phyloP scores from a whole-genome alignment of 92 coral and sea anemone genomes.

The Muricea muricata region DNA sequence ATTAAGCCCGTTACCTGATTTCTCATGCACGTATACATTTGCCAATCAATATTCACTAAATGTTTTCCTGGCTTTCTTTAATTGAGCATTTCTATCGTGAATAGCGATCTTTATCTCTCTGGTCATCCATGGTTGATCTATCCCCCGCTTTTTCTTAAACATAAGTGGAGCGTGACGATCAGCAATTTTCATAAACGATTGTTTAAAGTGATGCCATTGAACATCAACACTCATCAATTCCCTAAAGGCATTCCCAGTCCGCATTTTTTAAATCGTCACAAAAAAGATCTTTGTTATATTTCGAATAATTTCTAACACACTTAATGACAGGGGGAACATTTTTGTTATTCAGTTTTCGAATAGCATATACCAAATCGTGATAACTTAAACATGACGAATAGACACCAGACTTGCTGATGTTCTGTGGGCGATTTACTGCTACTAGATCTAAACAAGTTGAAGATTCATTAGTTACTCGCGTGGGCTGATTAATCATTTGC shows the following conservation, averaged over 20 bases:
- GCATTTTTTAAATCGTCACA: constrained; percentile 38
- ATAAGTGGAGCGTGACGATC: constrained; percentile 49
- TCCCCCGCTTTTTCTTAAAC: constrained; percentile 38
- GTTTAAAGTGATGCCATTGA: constrained; percentile 50
- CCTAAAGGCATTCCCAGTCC: background rate
- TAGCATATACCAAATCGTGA: too few relatives aligned
- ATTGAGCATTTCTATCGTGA: constrained; percentile 43
- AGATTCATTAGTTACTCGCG: too few relatives aligned
- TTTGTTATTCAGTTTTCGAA: constrained; percentile 25
- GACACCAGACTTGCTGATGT: too few relatives aligned
- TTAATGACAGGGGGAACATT: constrained; percentile 28
- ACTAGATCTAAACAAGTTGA: too few relatives aligned
- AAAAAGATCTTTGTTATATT: constrained; percentile 36
- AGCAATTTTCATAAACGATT: constrained; percentile 27
- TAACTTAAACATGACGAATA: too few relatives aligned
- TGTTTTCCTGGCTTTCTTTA: constrained; percentile 39
- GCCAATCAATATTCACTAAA: constrained; percentile 44
- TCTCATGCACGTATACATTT: constrained; percentile 37
- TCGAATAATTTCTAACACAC: constrained; percentile 32
- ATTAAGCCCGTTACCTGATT: constrained; percentile 51
- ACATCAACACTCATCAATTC: constrained; percentile 21
- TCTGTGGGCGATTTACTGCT: too few relatives aligned
- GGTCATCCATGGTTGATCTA: constrained; percentile 49
- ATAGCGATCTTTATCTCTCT: constrained; percentile 41
- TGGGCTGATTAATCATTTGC: too few relatives aligned